Percentiles rank a stretch among this genome's conserved stretches.
These are phyloP conservation scores for Eolophus roseicapilla DNA, from an alignment of 2,113 vertebrate species.

Conservation along the genomic window DNA sequence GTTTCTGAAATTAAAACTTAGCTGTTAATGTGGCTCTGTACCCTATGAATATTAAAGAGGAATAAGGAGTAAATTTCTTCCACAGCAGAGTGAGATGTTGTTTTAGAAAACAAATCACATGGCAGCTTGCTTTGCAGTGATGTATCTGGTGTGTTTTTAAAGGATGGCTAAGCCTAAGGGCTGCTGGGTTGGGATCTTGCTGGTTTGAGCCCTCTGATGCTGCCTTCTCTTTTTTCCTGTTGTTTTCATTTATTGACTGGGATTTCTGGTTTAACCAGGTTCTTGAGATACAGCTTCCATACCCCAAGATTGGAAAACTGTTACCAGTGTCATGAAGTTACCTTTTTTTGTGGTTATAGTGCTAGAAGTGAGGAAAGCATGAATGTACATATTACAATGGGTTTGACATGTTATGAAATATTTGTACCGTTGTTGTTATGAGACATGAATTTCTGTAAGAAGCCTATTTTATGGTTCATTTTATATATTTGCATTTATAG, in stretches of 20 bases:
- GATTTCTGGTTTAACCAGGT: background rate
- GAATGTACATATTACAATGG: background rate
- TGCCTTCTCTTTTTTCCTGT: background rate
- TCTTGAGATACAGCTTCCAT: background rate
- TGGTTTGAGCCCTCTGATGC: background rate
- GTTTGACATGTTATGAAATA: background rate
- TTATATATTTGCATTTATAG: background rate
- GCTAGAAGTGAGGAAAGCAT: background rate
- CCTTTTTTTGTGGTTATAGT: background rate
- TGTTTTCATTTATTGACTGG: background rate
- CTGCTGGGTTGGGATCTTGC: background rate
- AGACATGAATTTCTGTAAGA: background rate
- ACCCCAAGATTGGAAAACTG: background rate
- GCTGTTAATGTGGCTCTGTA: background rate
- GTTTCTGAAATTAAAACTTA: conserved; percentile 55
- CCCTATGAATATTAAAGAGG: conserved; percentile 44
- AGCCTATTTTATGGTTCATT: background rate
- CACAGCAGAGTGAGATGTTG: background rate
- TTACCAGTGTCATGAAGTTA: background rate
- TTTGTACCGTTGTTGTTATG: background rate
- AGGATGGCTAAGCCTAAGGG: background rate
- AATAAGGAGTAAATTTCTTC: background rate
- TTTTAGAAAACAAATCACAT: conserved; percentile 8
- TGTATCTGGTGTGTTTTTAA: background rate
- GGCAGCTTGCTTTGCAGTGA: background rate